A percentile compares a stretch with the other conserved stretches of the same genome.
Evolutionary conservation across 2,888 invertebrate species (phyloP).

Genomic region (Caenorhabditis imperialis): DNA sequence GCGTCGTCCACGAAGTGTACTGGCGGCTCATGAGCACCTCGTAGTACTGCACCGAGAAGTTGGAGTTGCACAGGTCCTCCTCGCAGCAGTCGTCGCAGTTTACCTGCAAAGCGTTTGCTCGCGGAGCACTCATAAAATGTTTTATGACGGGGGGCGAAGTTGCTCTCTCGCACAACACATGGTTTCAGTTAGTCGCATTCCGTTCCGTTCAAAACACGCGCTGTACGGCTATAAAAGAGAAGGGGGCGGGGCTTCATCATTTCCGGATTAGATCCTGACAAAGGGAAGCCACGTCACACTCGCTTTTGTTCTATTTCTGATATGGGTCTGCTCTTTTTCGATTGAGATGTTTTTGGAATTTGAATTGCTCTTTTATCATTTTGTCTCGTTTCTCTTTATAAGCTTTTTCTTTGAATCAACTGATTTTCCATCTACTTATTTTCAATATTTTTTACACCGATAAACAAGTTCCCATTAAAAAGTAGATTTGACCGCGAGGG

Average conservation of each 20-base stretch:
- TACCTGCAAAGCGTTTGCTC: constrained; percentile 58
- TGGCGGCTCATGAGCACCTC: constrained; percentile 63
- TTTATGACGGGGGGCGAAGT: constrained; percentile 15
- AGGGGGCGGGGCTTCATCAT: neutral
- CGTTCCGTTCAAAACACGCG: constrained; percentile 8
- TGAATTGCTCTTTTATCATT: too few relatives aligned
- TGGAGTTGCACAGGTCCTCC: constrained; percentile 69
- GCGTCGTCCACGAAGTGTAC: constrained; percentile 71
- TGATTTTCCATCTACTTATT: too few relatives aligned
- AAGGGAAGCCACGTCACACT: too few relatives aligned
- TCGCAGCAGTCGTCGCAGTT: constrained; percentile 75
- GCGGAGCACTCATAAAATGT: constrained; percentile 13
- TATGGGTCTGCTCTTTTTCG: too few relatives aligned
- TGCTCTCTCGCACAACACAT: constrained; percentile 22
- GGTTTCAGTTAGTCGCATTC: constrained; percentile 17
- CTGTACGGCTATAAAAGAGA: constrained; percentile 27
- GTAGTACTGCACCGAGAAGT: constrained; percentile 72
- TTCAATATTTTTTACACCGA: too few relatives aligned
- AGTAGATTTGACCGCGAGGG: too few relatives aligned
- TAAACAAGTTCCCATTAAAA: too few relatives aligned
- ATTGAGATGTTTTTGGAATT: too few relatives aligned
- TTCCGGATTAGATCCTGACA: too few relatives aligned
- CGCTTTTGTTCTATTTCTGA: too few relatives aligned
- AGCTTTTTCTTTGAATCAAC: too few relatives aligned
- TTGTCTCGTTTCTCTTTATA: too few relatives aligned